These are phyloP conservation scores for Spongilla lacustris DNA, from an alignment of 37 sponge, comb jelly and placozoan genomes.

Conservation along the genomic window DNA sequence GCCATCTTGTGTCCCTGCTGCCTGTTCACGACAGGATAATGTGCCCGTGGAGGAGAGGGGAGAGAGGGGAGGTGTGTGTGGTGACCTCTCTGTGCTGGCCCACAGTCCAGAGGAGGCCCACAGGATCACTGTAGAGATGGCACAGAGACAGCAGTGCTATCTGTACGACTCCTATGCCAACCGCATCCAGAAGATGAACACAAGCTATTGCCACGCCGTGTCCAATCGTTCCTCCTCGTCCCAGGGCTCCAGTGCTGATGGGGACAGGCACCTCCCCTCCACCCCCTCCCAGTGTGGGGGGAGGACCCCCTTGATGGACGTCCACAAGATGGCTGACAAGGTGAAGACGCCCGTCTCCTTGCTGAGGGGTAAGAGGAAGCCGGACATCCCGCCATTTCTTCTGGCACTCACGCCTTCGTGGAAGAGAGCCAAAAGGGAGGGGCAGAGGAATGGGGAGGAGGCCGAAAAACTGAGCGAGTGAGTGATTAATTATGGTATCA, in stretches of 20 bases:
- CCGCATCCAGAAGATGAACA: neutral
- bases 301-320: neutral
- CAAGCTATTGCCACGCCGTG: neutral
- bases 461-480: neutral
- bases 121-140: slow-evolving; percentile 33
- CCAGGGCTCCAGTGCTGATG: neutral
- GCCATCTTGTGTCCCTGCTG: neutral
- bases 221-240: neutral
- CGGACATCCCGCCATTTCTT: neutral
- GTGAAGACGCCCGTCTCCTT: neutral
- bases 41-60: neutral
- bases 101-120: slow-evolving; percentile 32
- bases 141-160: slow-evolving; percentile 1
- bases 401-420: neutral
- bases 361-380: neutral
- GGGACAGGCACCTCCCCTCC: neutral
- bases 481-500: neutral
- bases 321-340: neutral
- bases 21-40: neutral
- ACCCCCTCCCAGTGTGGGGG: neutral
- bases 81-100: neutral
- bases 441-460: neutral
- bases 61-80: neutral
- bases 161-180: neutral
- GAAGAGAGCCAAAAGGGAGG: neutral